Conservation (phyloP, 2,113 vertebrate genomes). For the Platichthys stellatus region DNA sequence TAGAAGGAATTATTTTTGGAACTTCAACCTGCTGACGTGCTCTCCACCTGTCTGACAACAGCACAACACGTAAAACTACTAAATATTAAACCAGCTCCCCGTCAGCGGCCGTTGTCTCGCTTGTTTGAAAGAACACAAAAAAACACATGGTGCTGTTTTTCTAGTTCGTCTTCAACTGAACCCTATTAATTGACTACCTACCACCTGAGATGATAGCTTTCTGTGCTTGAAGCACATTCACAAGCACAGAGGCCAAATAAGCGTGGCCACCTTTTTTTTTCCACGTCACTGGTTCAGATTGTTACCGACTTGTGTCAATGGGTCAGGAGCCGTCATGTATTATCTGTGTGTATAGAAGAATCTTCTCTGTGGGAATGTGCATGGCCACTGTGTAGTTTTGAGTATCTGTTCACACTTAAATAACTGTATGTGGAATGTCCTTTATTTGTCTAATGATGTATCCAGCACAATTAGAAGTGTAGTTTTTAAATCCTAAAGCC, state of each 20-base stretch:
- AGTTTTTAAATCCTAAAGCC: constrained; percentile 19
- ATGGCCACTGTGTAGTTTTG: constrained; percentile 49
- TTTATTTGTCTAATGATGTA: constrained; percentile 29
- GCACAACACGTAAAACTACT: constrained; percentile 50
- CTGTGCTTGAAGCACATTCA: constrained; percentile 51
- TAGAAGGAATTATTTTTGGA: constrained; percentile 3
- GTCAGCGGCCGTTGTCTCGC: constrained; percentile 52
- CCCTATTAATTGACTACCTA: constrained; percentile 26
- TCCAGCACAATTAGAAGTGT: constrained; percentile 46
- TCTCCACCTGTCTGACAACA: constrained; percentile 27
- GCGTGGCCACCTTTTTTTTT: constrained; percentile 17
- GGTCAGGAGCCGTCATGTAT: constrained; percentile 11
- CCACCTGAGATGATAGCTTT: constrained; percentile 20
- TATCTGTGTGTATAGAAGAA: constrained; percentile 51
- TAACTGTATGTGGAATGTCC: constrained; percentile 19
- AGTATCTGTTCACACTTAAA: constrained; percentile 31
- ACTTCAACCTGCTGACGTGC: constrained; percentile 8
- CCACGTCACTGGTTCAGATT: constrained; percentile 23
- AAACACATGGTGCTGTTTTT: constrained; percentile 57
- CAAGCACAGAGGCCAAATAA: constrained; percentile 53
- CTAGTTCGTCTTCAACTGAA: constrained; percentile 13
- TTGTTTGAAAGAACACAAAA: constrained; percentile 46
- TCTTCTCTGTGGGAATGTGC: constrained; percentile 60
- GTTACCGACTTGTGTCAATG: background rate
- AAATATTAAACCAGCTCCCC: constrained; percentile 15